A percentile compares a stretch with the other conserved stretches of the same genome.
Conservation (phyloP, 2,797 vertebrate species). For the Bucorvus abyssinicus region DNA sequence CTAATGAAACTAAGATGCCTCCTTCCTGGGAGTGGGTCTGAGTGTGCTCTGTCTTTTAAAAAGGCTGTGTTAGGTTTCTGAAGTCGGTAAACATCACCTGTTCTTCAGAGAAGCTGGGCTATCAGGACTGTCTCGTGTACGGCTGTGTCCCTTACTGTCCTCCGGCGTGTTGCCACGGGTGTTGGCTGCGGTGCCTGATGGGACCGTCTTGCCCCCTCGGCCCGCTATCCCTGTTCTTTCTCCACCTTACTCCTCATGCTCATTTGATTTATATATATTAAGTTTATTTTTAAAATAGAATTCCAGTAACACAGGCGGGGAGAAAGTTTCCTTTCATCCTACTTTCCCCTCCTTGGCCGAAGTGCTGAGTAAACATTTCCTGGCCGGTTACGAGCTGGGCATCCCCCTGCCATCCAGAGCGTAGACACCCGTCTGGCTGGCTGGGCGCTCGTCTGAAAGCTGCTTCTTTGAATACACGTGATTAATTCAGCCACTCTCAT, state of each 20-base stretch:
- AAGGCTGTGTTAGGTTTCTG: not conserved
- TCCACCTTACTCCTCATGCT: not conserved
- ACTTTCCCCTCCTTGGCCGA: not conserved
- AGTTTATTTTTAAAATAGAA: not conserved
- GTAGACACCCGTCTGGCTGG: not conserved
- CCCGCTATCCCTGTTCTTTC: not conserved
- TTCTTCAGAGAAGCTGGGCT: not conserved
- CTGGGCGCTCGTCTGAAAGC: not conserved
- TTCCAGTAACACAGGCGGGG: not conserved
- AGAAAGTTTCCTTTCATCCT: not conserved
- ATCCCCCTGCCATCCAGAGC: not conserved
- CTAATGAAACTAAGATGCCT: not conserved
- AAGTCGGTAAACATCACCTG: not conserved
- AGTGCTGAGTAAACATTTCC: not conserved
- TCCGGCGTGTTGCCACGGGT: fast-evolving
- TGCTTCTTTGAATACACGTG: not conserved
- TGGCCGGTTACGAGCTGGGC: not conserved
- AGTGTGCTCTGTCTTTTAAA: not conserved
- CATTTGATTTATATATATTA: not conserved
- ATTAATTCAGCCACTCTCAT: constrained; percentile 22
- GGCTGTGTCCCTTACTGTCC: not conserved
- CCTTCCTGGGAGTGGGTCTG: not conserved
- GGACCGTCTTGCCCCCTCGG: not conserved
- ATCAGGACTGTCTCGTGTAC: no score
- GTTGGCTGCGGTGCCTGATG: fast-evolving